Evolutionary conservation across 2,113 vertebrate species (phyloP).

Genomic region (Corynorhinus townsendii): DNA sequence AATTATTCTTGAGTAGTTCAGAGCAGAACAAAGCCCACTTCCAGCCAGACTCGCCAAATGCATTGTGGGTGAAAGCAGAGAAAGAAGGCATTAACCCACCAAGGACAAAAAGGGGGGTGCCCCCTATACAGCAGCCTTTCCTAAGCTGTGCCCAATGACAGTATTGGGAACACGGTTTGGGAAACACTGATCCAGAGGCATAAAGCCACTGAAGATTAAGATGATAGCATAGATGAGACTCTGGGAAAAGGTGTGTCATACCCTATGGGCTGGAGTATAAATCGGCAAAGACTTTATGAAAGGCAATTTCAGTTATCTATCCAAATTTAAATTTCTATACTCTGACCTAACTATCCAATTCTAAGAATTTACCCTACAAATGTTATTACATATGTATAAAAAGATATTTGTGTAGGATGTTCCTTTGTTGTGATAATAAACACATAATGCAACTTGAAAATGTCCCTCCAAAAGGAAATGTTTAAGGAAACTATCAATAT

Average conservation of each 20-base stretch:
- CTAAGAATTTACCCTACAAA: neutral
- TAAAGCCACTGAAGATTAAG: neutral
- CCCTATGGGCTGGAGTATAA: neutral
- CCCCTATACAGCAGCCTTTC: neutral
- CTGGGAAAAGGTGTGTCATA: neutral
- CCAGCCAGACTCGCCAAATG: neutral
- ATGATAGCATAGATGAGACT: neutral
- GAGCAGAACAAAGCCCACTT: slow-evolving; percentile 47
- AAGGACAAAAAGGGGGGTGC: neutral
- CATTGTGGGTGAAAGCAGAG: neutral
- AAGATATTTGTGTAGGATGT: neutral
- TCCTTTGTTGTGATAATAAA: slow-evolving; percentile 31
- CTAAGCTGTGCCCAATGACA: neutral
- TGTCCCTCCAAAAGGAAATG: neutral
- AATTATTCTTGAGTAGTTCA: slow-evolving; percentile 46
- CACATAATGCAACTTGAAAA: neutral
- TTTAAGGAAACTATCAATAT: neutral
- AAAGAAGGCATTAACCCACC: neutral
- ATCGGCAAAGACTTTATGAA: neutral
- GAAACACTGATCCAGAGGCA: neutral
- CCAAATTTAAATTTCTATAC: neutral
- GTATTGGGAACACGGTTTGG: neutral
- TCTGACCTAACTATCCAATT: neutral
- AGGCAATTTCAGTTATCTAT: neutral
- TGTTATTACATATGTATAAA: neutral